These are phyloP conservation scores for Metaphire vulgaris DNA, from an alignment of 1,140 invertebrate species.

Conservation along the genomic window DNA sequence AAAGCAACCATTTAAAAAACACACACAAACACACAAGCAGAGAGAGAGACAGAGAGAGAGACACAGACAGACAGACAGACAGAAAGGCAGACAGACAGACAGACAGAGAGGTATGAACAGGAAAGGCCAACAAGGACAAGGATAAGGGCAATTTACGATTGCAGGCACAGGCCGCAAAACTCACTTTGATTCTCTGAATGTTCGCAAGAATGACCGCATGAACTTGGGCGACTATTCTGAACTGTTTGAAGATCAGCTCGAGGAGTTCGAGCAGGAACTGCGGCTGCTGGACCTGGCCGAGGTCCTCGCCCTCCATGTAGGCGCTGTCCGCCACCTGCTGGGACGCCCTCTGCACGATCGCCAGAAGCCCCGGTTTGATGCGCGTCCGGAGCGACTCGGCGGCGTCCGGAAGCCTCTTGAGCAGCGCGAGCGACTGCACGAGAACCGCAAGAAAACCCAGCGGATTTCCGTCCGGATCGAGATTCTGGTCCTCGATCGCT, in stretches of 20 bases:
- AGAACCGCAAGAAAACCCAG: constrained; percentile 69
- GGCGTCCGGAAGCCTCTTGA: constrained; percentile 75
- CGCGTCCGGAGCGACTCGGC: constrained; percentile 73
- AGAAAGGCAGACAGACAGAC: too few relatives aligned
- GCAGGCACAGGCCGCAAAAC: too few relatives aligned
- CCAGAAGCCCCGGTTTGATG: constrained; percentile 71
- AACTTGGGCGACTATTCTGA: constrained; percentile 64
- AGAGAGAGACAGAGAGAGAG: too few relatives aligned
- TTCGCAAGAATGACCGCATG: constrained; percentile 61
- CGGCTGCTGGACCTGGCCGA: constrained; percentile 39
- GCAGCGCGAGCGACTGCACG: constrained; percentile 74
- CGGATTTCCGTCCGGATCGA: constrained; percentile 64
- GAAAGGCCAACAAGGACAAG: too few relatives aligned
- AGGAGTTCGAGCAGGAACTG: constrained; percentile 50
- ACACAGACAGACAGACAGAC: too few relatives aligned
- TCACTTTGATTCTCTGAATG: constrained; percentile 50
- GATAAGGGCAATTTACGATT: too few relatives aligned
- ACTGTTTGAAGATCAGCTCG: constrained; percentile 65
- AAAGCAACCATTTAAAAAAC: too few relatives aligned
- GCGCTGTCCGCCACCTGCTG: constrained; percentile 62
- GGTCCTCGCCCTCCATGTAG: constrained; percentile 43
- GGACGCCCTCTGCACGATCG: constrained; percentile 69
- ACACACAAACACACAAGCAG: too few relatives aligned
- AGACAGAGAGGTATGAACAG: too few relatives aligned
- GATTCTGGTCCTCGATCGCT: constrained; percentile 59